Evolutionary conservation across 1,140 invertebrate genomes (phyloP).

Genomic region (Drosophila carrolli): DNA sequence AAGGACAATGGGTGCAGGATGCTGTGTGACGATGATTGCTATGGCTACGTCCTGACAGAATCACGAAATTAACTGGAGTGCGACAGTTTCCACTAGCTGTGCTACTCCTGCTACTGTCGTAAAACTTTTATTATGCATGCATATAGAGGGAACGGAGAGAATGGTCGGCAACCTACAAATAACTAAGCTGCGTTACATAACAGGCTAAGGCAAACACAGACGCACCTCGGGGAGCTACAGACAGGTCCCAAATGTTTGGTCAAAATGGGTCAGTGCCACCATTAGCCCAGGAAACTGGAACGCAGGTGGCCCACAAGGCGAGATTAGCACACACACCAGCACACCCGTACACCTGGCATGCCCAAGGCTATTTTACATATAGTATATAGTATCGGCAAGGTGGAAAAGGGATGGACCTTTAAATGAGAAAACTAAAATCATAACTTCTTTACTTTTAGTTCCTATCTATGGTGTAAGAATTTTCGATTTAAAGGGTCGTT

Average conservation of each 20-base stretch:
- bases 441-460: too few species aligned
- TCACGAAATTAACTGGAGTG: conserved; percentile 31
- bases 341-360: conserved; percentile 18
- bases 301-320: conserved; percentile 13
- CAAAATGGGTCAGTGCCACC: conserved; percentile 65
- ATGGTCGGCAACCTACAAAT: conserved; percentile 9
- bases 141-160: conserved; percentile 3
- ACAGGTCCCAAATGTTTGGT: conserved; percentile 53
- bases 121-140: conserved; percentile 64
- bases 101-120: conserved; percentile 30
- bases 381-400: background rate
- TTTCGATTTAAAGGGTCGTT: too few species aligned
- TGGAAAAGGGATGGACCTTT: too few species aligned
- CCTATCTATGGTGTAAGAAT: too few species aligned
- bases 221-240: conserved; percentile 49
- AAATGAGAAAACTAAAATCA: too few species aligned
- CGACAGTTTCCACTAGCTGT: conserved; percentile 15
- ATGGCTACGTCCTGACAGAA: conserved; percentile 1
- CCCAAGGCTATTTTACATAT: conserved; percentile 13
- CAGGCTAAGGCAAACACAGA: conserved; percentile 24
- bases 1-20: conserved; percentile 30
- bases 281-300: conserved; percentile 56
- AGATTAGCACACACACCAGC: conserved; percentile 37
- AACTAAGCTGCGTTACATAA: conserved; percentile 16
- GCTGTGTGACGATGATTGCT: conserved; percentile 8